These are phyloP conservation scores for Ophioninae sp. DNA, from an alignment of 2,888 invertebrate genomes.

Conservation along the genomic window DNA sequence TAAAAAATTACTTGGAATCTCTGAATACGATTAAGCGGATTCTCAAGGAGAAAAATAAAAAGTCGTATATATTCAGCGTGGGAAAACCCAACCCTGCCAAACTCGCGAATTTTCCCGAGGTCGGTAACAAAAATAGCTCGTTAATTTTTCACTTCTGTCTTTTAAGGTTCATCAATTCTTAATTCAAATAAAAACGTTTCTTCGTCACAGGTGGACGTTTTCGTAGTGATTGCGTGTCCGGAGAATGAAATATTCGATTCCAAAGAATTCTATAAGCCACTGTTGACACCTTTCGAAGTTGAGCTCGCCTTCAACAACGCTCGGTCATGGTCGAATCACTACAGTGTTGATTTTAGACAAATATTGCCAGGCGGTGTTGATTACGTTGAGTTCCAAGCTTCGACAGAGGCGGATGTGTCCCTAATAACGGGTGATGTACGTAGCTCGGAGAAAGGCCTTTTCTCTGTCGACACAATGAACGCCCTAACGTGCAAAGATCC, in stretches of 20 bases:
- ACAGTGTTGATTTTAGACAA: slow-evolving; percentile 89
- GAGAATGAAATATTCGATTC: slow-evolving; percentile 93
- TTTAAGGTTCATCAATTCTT: not conserved
- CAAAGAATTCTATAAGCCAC: slow-evolving; percentile 93
- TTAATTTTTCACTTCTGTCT: not conserved
- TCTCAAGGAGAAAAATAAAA: slow-evolving; percentile 90
- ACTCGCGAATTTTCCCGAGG: slow-evolving; percentile 96
- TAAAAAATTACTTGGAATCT: slow-evolving; percentile 89
- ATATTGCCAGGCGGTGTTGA: slow-evolving; percentile 86
- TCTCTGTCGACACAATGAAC: slow-evolving; percentile 77
- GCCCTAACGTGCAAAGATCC: slow-evolving; percentile 69
- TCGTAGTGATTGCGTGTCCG: slow-evolving; percentile 95
- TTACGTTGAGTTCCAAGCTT: slow-evolving; percentile 80
- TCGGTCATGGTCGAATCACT: slow-evolving; percentile 83
- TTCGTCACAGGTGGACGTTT: slow-evolving; percentile 89
- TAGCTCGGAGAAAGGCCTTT: slow-evolving; percentile 73
- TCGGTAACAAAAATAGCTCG: not conserved
- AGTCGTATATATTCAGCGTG: slow-evolving; percentile 94
- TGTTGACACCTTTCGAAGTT: slow-evolving; percentile 95
- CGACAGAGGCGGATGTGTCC: slow-evolving; percentile 85
- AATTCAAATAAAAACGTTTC: not conserved
- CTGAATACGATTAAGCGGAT: slow-evolving; percentile 87
- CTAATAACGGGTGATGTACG: slow-evolving; percentile 89
- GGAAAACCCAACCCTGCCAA: slow-evolving; percentile 98
- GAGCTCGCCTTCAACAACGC: slow-evolving; percentile 90